phyloP scores from a whole-genome alignment of 2,113 vertebrate genomes.

The Hippocampus guttulatus region DNA sequence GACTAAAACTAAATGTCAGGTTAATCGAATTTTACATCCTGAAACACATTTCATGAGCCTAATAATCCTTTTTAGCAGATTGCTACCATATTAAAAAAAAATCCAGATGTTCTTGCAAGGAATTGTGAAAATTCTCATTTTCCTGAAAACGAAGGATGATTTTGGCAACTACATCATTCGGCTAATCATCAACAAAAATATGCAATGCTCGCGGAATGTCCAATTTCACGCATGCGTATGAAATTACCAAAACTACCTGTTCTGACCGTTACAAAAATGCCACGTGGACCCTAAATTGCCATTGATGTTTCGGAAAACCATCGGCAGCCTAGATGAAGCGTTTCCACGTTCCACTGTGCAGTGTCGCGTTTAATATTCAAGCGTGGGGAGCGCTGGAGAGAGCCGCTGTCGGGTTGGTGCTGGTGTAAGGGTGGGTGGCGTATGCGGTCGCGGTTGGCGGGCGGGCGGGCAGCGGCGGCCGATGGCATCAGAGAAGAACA shows the following conservation, averaged over 20 bases:
- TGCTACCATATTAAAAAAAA: too few species aligned
- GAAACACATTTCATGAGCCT: too few species aligned
- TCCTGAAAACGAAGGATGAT: too few species aligned
- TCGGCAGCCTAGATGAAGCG: neutral
- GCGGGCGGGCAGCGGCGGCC: constrained; percentile 30
- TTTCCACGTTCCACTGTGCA: constrained; percentile 34
- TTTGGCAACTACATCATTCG: too few species aligned
- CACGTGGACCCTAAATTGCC: neutral
- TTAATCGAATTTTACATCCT: too few species aligned
- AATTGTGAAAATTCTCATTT: too few species aligned
- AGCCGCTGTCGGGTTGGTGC: constrained; percentile 49
- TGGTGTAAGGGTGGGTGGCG: constrained; percentile 48
- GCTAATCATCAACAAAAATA: too few species aligned
- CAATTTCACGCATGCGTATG: neutral
- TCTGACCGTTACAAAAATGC: neutral
- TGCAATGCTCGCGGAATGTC: neutral
- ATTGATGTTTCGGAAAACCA: neutral
- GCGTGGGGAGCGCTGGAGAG: neutral
- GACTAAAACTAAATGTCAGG: neutral
- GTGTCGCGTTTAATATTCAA: constrained; percentile 1
- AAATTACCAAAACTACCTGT: too few species aligned
- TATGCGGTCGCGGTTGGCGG: constrained; percentile 53
- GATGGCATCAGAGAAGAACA: constrained; percentile 44
- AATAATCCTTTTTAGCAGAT: too few species aligned
- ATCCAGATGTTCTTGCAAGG: too few species aligned